Percentiles rank a stretch among this genome's conserved stretches.
phyloP scores from a whole-genome alignment of 2,113 vertebrate species.

The Gila orcuttii region DNA sequence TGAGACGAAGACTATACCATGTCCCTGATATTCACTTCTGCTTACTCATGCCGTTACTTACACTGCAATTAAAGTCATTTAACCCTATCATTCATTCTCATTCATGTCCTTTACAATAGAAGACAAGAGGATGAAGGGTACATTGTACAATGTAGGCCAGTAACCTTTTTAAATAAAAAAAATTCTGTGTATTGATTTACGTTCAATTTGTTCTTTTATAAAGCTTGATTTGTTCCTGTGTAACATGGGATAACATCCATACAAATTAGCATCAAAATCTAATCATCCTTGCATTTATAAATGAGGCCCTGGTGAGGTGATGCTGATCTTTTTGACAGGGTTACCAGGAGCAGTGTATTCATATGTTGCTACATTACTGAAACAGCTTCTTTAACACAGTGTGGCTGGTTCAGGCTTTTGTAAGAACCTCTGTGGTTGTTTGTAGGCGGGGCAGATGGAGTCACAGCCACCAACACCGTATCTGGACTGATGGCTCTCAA shows the following conservation, averaged over 20 bases:
- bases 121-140: constrained; percentile 5
- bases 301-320: not conserved
- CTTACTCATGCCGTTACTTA: constrained; percentile 13
- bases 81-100: constrained; percentile 2
- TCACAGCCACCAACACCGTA: constrained; percentile 94
- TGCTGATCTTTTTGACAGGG: not conserved
- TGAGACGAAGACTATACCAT: not conserved
- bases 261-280: not conserved
- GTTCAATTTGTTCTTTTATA: not conserved
- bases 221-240: not conserved
- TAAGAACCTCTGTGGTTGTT: constrained; percentile 17
- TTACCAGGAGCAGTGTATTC: not conserved
- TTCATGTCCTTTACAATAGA: not conserved
- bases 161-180: not conserved
- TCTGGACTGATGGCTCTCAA: constrained; percentile 91
- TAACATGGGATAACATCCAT: not conserved
- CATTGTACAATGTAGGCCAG: not conserved
- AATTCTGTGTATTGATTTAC: not conserved
- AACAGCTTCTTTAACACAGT: not conserved
- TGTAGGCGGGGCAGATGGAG: constrained; percentile 88
- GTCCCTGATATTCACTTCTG: not conserved
- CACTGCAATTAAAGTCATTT: constrained; percentile 6
- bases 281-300: not conserved
- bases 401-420: not conserved
- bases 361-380: not conserved